phyloP scores from a whole-genome alignment of 2,797 vertebrate species.

The Nyctibius grandis region DNA sequence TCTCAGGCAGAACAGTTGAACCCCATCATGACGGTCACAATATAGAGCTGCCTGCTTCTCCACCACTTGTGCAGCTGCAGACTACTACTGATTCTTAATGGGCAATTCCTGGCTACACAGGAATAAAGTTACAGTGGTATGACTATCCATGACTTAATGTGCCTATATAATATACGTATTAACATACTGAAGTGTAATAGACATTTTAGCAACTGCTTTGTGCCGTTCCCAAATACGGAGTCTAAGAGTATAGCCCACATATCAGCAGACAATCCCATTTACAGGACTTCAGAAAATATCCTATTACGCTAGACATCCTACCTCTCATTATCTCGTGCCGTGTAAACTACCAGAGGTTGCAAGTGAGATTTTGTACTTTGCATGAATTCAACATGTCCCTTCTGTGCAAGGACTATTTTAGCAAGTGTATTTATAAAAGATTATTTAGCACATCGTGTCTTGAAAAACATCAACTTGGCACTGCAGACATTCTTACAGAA shows the following conservation, averaged over 20 bases:
- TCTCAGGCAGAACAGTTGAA: background rate
- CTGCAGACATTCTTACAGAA: background rate
- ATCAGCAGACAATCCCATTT: background rate
- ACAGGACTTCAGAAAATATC: background rate
- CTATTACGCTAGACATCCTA: background rate
- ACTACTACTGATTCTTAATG: background rate
- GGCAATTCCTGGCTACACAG: background rate
- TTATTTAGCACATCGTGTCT: background rate
- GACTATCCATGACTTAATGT: background rate
- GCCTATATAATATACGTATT: background rate
- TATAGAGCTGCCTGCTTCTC: background rate
- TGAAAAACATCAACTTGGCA: background rate
- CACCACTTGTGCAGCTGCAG: background rate
- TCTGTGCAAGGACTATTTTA: background rate
- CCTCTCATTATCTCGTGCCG: background rate
- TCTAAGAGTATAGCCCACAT: background rate
- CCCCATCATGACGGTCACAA: fast-evolving
- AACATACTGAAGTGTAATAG: background rate
- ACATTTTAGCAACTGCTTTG: background rate
- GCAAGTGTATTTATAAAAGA: background rate
- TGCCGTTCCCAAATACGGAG: background rate
- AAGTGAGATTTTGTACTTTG: background rate
- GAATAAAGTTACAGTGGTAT: background rate
- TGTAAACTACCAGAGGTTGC: background rate
- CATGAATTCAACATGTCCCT: background rate